A percentile compares a stretch with the other conserved stretches of the same genome.
These are phyloP conservation scores for Caerostris darwini DNA, from an alignment of 1,140 invertebrate genomes.

Conservation along the genomic window DNA sequence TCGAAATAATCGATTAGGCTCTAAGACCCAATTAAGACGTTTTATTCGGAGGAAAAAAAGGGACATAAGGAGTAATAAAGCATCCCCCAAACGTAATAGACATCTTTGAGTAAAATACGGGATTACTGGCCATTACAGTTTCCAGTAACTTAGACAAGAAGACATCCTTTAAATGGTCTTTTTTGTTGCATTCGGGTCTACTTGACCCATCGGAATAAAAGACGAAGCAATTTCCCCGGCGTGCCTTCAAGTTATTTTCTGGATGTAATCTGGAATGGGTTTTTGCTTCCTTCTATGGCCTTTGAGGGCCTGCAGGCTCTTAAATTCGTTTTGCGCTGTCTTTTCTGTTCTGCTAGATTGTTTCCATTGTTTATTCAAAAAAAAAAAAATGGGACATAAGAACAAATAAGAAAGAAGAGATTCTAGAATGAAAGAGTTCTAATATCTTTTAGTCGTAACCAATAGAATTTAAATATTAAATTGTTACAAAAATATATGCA, in stretches of 20 bases:
- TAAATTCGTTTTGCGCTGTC: background rate
- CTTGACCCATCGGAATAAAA: background rate
- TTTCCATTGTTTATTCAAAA: background rate
- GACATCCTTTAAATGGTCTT: conserved; percentile 28
- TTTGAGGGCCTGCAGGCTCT: background rate
- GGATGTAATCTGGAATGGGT: background rate
- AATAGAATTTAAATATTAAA: too few species aligned
- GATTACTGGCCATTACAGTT: conserved; percentile 23
- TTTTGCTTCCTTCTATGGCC: background rate
- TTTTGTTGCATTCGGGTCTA: background rate
- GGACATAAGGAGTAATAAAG: background rate
- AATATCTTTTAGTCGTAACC: too few species aligned
- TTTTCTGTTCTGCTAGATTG: background rate
- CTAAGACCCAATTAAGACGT: background rate
- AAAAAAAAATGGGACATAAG: background rate
- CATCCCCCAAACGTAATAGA: conserved; percentile 20
- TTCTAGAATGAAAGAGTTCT: background rate
- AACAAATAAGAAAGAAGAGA: background rate
- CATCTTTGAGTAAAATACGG: conserved; percentile 31
- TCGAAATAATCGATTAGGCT: background rate
- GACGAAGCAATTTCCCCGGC: background rate
- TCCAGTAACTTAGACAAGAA: conserved; percentile 24
- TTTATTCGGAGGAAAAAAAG: background rate
- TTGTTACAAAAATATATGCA: too few species aligned
- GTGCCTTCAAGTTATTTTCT: background rate